Evolutionary conservation across 2,797 vertebrate genomes (phyloP).

Genomic region (Acanthornis magna): DNA sequence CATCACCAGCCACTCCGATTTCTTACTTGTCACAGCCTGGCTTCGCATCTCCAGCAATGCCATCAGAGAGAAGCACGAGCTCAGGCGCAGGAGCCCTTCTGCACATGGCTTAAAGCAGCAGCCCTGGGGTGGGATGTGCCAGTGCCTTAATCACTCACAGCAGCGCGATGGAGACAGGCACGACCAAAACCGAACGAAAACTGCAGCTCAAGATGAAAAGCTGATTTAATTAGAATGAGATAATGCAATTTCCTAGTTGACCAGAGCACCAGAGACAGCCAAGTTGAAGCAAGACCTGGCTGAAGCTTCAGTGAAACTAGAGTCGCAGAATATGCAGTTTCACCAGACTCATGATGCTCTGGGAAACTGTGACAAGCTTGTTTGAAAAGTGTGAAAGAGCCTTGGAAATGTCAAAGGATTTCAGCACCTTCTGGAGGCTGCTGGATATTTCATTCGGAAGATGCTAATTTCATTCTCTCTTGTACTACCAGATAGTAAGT

Average conservation of each 20-base stretch:
- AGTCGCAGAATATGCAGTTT: background rate
- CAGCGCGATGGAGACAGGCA: background rate
- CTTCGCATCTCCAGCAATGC: background rate
- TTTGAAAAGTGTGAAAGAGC: constrained; percentile 67
- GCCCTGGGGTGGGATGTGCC: background rate
- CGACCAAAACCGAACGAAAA: background rate
- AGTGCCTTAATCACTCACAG: background rate
- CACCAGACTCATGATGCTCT: background rate
- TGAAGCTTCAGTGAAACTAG: background rate
- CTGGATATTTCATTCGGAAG: constrained; percentile 31
- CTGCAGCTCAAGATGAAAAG: background rate
- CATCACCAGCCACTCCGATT: background rate
- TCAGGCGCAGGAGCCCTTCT: background rate
- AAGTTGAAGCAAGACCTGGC: constrained; percentile 10
- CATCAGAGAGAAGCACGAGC: background rate
- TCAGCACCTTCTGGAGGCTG: constrained; percentile 66
- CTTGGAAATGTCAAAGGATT: constrained; percentile 68
- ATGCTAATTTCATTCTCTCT: constrained; percentile 25
- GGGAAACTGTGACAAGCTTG: constrained; percentile 56
- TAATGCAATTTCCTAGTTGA: background rate
- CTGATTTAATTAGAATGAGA: constrained; percentile 11
- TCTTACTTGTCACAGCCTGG: background rate
- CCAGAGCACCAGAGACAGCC: constrained; percentile 7
- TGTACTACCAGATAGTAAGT: background rate
- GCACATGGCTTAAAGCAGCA: background rate